Evolutionary conservation across 2,113 vertebrate species (phyloP).

Genomic region (Notechis scutatus): DNA sequence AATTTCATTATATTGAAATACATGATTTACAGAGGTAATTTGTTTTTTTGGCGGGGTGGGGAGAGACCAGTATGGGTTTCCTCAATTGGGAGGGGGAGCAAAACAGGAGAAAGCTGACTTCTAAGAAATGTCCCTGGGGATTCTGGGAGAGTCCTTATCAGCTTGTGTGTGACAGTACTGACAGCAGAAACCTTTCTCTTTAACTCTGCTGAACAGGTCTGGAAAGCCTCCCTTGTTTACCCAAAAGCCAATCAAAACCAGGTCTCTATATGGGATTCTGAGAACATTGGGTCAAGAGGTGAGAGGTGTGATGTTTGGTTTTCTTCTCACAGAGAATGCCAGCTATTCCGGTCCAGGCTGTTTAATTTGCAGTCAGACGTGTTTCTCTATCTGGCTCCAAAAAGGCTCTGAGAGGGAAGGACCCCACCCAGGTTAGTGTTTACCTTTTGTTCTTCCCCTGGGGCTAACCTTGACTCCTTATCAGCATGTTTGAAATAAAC

Average conservation of each 20-base stretch:
- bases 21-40: slow-evolving; percentile 32
- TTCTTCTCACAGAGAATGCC: slow-evolving; percentile 69
- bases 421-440: slow-evolving; percentile 69
- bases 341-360: slow-evolving; percentile 61
- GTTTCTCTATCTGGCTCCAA: slow-evolving; percentile 66
- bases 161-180: slow-evolving; percentile 49
- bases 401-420: slow-evolving; percentile 59
- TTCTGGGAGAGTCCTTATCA: slow-evolving; percentile 62
- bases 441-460: slow-evolving; percentile 71
- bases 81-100: neutral
- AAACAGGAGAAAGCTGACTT: neutral
- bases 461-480: slow-evolving; percentile 71
- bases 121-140: slow-evolving; percentile 56
- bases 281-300: slow-evolving; percentile 71
- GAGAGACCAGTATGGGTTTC: slow-evolving; percentile 9
- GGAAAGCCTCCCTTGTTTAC: slow-evolving; percentile 60
- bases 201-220: slow-evolving; percentile 57
- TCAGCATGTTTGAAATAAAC: slow-evolving; percentile 66
- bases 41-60: neutral
- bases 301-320: slow-evolving; percentile 70
- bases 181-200: slow-evolving; percentile 51
- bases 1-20: neutral
- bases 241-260: slow-evolving; percentile 61
- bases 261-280: slow-evolving; percentile 54
- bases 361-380: slow-evolving; percentile 68